phyloP scores from a whole-genome alignment of 2,888 invertebrate species.

The Cynaeus angustus region DNA sequence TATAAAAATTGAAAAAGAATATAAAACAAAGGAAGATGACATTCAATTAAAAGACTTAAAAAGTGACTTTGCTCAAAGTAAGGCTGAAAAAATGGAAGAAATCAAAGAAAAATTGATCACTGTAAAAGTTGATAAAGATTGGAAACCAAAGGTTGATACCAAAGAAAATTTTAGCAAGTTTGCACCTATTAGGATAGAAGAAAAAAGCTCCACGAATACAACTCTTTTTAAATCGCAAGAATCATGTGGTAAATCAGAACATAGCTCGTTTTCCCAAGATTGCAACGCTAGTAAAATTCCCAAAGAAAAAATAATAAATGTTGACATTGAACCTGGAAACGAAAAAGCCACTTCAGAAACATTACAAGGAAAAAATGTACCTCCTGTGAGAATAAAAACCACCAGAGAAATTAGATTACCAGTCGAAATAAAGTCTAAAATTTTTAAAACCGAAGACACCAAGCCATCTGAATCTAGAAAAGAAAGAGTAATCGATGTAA shows the following conservation, averaged over 20 bases:
- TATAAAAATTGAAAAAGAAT: constrained; percentile 8
- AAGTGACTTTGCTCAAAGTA: constrained; percentile 1
- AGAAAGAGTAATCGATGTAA: neutral
- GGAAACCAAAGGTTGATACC: neutral
- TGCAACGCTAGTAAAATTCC: neutral
- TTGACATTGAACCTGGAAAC: neutral
- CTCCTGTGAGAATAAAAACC: neutral
- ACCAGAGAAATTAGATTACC: neutral
- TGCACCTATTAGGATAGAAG: no score
- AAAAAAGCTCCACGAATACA: no score
- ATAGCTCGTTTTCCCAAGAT: no score
- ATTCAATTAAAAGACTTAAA: neutral
- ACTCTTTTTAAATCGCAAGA: no score
- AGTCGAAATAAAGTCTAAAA: neutral
- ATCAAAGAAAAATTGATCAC: neutral
- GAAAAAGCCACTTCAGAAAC: neutral
- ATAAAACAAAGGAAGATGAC: neutral
- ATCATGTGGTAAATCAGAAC: no score
- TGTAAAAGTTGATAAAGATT: neutral
- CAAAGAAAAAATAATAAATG: constrained; percentile 9
- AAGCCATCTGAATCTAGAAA: neutral
- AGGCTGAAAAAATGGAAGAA: neutral
- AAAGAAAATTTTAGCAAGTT: no score
- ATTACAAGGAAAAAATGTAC: neutral
- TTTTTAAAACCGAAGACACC: no score